Evolutionary conservation across 2,888 invertebrate species (phyloP).

Genomic region (Drosophila rellima): DNA sequence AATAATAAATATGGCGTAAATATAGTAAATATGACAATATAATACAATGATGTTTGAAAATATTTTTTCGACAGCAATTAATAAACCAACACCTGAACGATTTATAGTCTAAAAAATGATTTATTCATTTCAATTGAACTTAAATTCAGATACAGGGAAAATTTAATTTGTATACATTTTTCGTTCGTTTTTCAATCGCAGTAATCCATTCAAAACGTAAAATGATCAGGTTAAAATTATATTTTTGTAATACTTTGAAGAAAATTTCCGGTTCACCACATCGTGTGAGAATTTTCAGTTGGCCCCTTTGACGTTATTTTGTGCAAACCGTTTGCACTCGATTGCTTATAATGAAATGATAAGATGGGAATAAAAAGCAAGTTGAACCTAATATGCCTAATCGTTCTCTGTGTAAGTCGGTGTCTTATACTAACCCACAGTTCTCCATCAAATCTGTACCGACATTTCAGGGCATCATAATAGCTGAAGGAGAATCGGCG

Average conservation of each 20-base stretch:
- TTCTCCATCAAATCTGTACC: background rate
- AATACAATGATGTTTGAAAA: background rate
- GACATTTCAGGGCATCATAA: background rate
- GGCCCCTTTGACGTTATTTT: constrained; percentile 4
- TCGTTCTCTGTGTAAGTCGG: constrained; percentile 26
- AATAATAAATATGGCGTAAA: constrained; percentile 29
- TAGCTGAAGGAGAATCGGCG: background rate
- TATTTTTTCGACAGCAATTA: background rate
- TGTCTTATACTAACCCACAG: background rate
- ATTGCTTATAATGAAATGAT: constrained; percentile 17
- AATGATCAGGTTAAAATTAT: constrained; percentile 10
- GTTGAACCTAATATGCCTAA: constrained; percentile 16
- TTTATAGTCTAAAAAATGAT: background rate
- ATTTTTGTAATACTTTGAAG: constrained; percentile 1
- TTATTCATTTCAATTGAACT: background rate
- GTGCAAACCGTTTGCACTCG: constrained; percentile 10
- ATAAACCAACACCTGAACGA: constrained; percentile 15
- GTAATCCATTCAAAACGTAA: constrained; percentile 9
- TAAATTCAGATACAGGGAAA: background rate
- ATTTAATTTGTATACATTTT: background rate
- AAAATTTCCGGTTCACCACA: background rate
- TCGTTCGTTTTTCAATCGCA: constrained; percentile 18
- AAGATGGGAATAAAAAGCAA: background rate
- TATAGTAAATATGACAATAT: constrained; percentile 54
- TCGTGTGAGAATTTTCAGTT: background rate